These are phyloP conservation scores for Spilarctia lutea DNA, from an alignment of 2,888 invertebrate species.

Conservation along the genomic window DNA sequence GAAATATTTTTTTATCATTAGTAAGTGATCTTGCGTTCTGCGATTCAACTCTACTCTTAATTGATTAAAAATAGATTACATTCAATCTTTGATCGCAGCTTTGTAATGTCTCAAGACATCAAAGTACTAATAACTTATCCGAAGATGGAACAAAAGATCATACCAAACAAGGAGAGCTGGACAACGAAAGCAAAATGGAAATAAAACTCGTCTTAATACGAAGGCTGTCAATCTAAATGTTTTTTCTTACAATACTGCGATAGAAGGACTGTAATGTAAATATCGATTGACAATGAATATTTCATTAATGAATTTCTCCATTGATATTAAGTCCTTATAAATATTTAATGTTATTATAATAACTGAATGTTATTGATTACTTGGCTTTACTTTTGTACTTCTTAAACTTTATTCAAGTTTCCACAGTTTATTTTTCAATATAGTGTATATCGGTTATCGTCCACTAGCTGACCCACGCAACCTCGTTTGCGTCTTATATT, in stretches of 20 bases:
- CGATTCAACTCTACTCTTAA: neutral
- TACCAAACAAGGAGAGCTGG: neutral
- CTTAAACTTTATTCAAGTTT: neutral
- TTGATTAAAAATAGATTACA: neutral
- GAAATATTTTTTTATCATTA: neutral
- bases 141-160: constrained; percentile 2
- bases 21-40: neutral
- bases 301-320: constrained; percentile 17
- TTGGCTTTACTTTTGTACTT: neutral
- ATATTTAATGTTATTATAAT: constrained; percentile 32
- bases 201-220: neutral
- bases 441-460: too few relatives aligned
- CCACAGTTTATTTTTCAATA: neutral
- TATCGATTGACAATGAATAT: constrained; percentile 33
- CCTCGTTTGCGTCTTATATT: too few relatives aligned
- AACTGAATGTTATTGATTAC: neutral
- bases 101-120: neutral
- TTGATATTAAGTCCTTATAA: constrained; percentile 26
- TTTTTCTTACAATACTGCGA: constrained; percentile 6
- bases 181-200: constrained; percentile 2
- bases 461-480: too few relatives aligned
- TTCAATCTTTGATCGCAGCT: neutral
- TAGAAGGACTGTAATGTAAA: neutral
- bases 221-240: constrained; percentile 1
- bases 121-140: neutral